Evolutionary conservation across 2,888 invertebrate species (phyloP).

Genomic region (Chrysina gloriosa): DNA sequence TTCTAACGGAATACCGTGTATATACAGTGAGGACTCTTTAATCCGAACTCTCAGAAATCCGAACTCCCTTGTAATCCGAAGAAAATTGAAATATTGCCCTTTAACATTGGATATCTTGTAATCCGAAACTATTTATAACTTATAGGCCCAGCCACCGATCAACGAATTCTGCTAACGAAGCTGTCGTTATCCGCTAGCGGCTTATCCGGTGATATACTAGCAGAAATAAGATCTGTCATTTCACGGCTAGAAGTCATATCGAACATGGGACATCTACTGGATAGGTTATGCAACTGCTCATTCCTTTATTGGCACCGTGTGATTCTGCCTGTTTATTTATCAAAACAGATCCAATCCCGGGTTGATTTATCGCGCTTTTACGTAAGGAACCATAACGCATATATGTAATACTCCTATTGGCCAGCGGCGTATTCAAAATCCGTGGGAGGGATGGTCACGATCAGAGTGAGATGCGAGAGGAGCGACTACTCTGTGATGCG

Average conservation of each 20-base stretch:
- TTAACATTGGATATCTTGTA: no score
- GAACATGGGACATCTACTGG: constrained; percentile 70
- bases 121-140: no score
- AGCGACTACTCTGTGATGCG: no score
- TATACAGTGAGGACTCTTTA: no score
- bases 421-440: no score
- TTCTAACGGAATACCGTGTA: no score
- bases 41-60: no score
- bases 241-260: constrained; percentile 75
- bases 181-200: constrained; percentile 67
- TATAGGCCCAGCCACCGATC: constrained; percentile 62
- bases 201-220: constrained; percentile 73
- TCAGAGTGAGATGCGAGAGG: no score
- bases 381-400: constrained; percentile 60
- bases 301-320: constrained; percentile 87
- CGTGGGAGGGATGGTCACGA: no score
- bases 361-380: constrained; percentile 73
- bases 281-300: constrained; percentile 76
- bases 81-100: no score
- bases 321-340: constrained; percentile 80
- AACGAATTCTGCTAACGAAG: constrained; percentile 60
- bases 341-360: constrained; percentile 76
- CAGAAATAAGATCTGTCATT: constrained; percentile 71
- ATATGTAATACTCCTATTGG: background rate
- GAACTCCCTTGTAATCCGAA: no score